Conservation (phyloP, 2,113 vertebrate genomes). For the Elgaria multicarinata region DNA sequence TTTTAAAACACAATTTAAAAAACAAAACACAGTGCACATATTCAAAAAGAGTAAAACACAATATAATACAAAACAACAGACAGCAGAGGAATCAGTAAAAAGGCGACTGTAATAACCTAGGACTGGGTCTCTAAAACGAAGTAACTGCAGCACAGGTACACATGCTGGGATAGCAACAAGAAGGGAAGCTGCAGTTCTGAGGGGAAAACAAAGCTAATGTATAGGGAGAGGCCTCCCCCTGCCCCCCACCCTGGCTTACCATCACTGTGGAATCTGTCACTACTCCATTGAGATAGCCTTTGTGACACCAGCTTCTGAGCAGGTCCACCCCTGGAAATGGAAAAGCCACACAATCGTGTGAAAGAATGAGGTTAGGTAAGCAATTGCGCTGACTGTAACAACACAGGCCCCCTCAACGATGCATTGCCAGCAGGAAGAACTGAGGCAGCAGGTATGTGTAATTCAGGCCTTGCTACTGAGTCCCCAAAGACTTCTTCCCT, state of each 20-base stretch:
- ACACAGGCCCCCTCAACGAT: neutral
- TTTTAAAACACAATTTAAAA: no score
- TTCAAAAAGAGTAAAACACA: no score
- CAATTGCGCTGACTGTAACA: neutral
- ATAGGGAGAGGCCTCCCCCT: constrained; percentile 28
- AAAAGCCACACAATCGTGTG: neutral
- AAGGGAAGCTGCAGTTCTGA: neutral
- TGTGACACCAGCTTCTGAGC: constrained; percentile 79
- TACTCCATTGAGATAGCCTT: constrained; percentile 76
- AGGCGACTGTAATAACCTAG: no score
- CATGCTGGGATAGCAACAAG: neutral
- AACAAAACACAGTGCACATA: no score
- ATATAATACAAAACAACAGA: no score
- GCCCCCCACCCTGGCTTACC: no score
- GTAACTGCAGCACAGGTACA: neutral
- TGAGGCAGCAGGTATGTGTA: neutral
- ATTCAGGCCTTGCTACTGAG: neutral
- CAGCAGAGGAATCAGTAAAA: no score
- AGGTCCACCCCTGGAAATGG: constrained; percentile 76
- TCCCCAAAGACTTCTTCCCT: neutral
- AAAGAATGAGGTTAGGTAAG: neutral
- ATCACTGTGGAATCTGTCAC: constrained; percentile 62
- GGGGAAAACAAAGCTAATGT: neutral
- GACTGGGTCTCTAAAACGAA: neutral
- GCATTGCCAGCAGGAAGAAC: neutral